Percentiles rank a stretch among this genome's conserved stretches.
Conservation (phyloP, 2,797 vertebrate species). For the Anguilla pacifica region DNA sequence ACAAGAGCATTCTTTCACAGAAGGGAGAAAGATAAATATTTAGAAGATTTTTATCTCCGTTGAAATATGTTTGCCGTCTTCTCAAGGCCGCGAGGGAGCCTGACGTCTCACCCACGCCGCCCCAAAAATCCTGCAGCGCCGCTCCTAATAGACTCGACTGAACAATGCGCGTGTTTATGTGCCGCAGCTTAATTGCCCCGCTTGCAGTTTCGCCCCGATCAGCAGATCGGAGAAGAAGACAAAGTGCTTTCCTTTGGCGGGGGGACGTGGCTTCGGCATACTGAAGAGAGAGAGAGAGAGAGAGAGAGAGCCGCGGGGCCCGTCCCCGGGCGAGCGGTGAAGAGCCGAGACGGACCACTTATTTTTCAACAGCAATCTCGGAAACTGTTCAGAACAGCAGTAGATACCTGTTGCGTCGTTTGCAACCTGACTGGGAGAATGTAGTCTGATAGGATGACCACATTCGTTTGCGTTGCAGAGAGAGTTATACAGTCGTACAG, state of each 20-base stretch:
- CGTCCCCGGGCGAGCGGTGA: background rate
- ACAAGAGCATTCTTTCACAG: background rate
- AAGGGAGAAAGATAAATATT: background rate
- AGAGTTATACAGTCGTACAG: background rate
- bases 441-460: background rate
- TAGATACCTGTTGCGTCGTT: background rate
- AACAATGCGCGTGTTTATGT: slow-evolving; percentile 6
- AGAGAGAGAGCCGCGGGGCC: background rate
- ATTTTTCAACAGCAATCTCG: background rate
- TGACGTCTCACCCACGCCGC: background rate
- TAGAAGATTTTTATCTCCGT: background rate
- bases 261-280: background rate
- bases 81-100: background rate
- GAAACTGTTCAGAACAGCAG: background rate
- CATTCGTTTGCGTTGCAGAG: background rate
- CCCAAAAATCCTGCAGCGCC: background rate
- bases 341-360: background rate
- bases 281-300: background rate
- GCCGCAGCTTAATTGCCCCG: background rate
- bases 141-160: background rate
- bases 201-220: background rate
- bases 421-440: background rate
- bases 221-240: slow-evolving; percentile 19
- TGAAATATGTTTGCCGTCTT: background rate
- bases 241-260: slow-evolving; percentile 9